These are phyloP conservation scores for Drosophila chauvacae DNA, from an alignment of 1,140 invertebrate genomes.

Conservation along the genomic window DNA sequence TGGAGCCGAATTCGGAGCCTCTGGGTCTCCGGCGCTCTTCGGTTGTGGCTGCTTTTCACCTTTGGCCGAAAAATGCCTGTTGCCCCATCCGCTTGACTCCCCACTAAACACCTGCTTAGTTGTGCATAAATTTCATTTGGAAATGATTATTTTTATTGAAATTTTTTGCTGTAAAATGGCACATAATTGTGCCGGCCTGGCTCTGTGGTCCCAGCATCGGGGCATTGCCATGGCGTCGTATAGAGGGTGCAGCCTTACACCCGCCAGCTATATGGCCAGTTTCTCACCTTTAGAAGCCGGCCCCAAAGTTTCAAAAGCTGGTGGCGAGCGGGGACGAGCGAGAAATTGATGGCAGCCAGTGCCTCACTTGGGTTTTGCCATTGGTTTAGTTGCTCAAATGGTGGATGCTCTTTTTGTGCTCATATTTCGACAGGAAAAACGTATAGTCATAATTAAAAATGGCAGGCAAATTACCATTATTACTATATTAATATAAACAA, in stretches of 20 bases:
- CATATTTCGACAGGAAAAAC: background rate
- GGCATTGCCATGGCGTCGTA: background rate
- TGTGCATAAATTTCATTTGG: conserved; percentile 73
- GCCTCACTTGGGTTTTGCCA: conserved; percentile 3
- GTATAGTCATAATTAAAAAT: background rate
- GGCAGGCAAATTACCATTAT: background rate
- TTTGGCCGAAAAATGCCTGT: conserved; percentile 23
- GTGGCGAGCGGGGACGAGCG: conserved; percentile 47
- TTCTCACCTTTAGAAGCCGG: conserved; percentile 78
- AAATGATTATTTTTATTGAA: conserved; percentile 80
- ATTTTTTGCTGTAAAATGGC: conserved; percentile 71
- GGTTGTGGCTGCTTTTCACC: conserved; percentile 20
- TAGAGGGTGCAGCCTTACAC: conserved; percentile 67
- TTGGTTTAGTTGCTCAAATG: background rate
- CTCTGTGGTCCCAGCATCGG: conserved; percentile 34
- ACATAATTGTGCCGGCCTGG: conserved; percentile 65
- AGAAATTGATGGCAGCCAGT: conserved; percentile 61
- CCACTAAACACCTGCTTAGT: conserved; percentile 79
- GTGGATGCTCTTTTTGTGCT: conserved; percentile 22
- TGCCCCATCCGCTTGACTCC: conserved; percentile 51
- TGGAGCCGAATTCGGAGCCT: background rate
- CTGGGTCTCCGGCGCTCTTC: conserved; percentile 5
- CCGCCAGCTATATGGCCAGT: conserved; percentile 77
- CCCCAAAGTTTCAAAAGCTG: conserved; percentile 60
- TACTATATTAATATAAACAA: background rate